phyloP scores from a whole-genome alignment of 2,113 vertebrate species.

The Indri indri region DNA sequence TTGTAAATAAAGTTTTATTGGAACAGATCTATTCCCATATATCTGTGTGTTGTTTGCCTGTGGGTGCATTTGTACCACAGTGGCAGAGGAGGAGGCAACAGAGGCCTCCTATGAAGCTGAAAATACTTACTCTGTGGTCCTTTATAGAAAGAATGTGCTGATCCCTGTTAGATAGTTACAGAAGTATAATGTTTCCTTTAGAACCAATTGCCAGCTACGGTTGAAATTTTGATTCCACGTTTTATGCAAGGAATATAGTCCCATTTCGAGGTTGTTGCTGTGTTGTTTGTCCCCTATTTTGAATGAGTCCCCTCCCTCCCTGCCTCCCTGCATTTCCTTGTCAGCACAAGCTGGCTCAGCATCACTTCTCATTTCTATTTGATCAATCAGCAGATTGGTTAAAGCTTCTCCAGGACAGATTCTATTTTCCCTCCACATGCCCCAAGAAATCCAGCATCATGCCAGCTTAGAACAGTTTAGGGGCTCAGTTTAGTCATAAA shows the following conservation, averaged over 20 bases:
- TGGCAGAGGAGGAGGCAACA: not conserved
- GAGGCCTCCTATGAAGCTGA: not conserved
- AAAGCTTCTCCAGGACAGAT: not conserved
- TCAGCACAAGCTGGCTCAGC: not conserved
- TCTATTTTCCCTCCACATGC: not conserved
- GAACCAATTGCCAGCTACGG: not conserved
- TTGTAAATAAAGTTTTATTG: not conserved
- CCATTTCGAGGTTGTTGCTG: not conserved
- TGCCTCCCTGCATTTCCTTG: not conserved
- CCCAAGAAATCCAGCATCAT: not conserved
- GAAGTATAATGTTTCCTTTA: not conserved
- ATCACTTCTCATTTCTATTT: not conserved
- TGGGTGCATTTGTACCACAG: not conserved
- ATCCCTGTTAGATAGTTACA: not conserved
- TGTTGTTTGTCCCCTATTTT: not conserved
- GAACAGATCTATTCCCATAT: not conserved
- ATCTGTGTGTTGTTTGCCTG: not conserved
- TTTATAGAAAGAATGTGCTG: not conserved
- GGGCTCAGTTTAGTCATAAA: not conserved
- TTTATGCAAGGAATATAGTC: not conserved
- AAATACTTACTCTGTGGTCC: not conserved
- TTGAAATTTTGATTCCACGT: not conserved
- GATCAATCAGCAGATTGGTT: not conserved
- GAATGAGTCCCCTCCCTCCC: not conserved
- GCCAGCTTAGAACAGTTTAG: rapidly evolving